Conservation (phyloP, 30 jellyfish, hydroid and myxozoan species). For the Pseudorhiza aurosa region DNA sequence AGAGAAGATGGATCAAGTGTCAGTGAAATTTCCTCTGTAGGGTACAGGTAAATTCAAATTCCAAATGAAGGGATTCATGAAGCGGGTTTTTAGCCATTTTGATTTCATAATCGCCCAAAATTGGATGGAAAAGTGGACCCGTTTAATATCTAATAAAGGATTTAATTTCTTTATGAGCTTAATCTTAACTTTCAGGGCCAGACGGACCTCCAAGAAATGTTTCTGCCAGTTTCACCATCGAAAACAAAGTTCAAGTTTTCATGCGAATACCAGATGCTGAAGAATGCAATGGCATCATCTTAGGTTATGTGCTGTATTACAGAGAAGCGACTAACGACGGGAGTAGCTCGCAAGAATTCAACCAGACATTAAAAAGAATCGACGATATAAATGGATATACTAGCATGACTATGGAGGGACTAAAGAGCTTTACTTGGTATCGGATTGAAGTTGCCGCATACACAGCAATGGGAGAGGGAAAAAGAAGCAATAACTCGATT, state of each 20-base stretch:
- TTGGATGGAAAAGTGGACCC: too few relatives aligned
- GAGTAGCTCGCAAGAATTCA: not conserved
- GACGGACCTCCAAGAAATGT: slow-evolving; percentile 79
- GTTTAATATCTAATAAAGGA: too few relatives aligned
- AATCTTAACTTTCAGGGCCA: slow-evolving; percentile 67
- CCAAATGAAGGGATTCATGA: too few relatives aligned
- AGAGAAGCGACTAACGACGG: not conserved
- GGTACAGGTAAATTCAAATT: too few relatives aligned
- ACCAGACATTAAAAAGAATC: not conserved
- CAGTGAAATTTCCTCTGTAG: too few relatives aligned
- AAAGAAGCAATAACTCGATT: not conserved
- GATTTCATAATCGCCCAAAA: too few relatives aligned
- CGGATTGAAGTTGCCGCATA: slow-evolving; percentile 40
- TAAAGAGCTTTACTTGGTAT: slow-evolving; percentile 30
- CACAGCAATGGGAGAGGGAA: slow-evolving; percentile 52
- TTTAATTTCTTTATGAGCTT: too few relatives aligned
- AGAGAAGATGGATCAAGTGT: too few relatives aligned
- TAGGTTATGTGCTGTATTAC: slow-evolving; percentile 38
- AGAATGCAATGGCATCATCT: slow-evolving; percentile 44
- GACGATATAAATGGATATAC: slow-evolving; percentile 1
- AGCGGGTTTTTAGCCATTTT: too few relatives aligned
- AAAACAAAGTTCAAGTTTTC: not conserved
- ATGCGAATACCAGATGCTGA: slow-evolving; percentile 30
- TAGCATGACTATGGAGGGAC: not conserved
- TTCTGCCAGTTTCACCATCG: not conserved